These are phyloP conservation scores for Telmatochromis sp. DNA, from an alignment of 2,113 vertebrate genomes.

Conservation along the genomic window DNA sequence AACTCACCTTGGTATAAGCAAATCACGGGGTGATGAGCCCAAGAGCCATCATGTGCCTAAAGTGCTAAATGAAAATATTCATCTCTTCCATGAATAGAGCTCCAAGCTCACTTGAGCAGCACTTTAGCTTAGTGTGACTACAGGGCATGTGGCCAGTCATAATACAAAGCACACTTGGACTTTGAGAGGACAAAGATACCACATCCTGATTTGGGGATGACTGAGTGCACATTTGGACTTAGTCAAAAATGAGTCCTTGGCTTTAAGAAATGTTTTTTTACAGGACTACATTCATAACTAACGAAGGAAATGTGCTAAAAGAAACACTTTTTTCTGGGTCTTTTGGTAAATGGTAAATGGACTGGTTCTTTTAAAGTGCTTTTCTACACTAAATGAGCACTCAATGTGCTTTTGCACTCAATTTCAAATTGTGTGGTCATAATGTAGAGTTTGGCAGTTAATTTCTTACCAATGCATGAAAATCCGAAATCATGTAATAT, in stretches of 20 bases:
- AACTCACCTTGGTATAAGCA: background rate
- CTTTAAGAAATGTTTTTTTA: rapidly evolving
- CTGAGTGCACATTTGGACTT: background rate
- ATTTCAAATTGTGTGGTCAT: background rate
- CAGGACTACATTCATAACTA: background rate
- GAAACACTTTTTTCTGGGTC: background rate
- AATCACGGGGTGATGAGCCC: background rate
- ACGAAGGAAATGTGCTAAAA: rapidly evolving
- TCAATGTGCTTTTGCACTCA: background rate
- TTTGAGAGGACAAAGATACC: background rate
- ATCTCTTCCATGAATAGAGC: background rate
- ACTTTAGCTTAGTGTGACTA: background rate
- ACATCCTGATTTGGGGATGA: background rate
- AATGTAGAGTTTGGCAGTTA: background rate
- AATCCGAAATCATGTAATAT: background rate
- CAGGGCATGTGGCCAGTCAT: background rate
- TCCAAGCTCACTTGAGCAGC: background rate
- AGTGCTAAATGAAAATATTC: background rate
- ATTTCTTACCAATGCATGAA: background rate
- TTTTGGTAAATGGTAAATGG: background rate
- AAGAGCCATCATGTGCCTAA: background rate
- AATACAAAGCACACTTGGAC: background rate
- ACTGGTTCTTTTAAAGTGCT: background rate
- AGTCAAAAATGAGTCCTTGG: background rate
- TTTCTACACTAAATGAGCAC: background rate